Evolutionary conservation across 2,113 vertebrate species (phyloP).

Genomic region (Orycteropus afer): DNA sequence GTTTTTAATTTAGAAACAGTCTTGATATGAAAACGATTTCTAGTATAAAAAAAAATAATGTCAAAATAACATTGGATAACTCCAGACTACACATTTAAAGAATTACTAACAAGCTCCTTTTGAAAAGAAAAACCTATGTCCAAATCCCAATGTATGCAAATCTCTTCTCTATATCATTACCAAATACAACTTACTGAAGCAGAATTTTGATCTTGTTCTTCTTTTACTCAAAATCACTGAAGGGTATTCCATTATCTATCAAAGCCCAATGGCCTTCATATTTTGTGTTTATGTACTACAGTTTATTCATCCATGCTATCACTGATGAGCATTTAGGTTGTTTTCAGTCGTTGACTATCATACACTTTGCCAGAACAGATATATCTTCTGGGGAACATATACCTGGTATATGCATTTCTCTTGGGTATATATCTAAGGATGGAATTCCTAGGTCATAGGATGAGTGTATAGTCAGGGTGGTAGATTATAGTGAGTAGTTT

Average conservation of each 20-base stretch:
- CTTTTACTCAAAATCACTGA: background rate
- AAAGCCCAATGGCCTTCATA: background rate
- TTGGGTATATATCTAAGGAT: too few species aligned
- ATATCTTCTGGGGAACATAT: background rate
- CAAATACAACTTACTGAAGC: background rate
- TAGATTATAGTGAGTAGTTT: background rate
- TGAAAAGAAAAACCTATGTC: background rate
- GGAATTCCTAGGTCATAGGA: background rate
- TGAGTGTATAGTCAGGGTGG: background rate
- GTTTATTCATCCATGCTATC: background rate
- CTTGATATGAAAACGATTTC: background rate
- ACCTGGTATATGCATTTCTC: background rate
- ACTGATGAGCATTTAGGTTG: background rate
- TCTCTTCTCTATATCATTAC: background rate
- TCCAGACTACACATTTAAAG: background rate
- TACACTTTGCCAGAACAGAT: background rate
- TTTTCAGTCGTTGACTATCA: background rate
- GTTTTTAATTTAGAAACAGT: background rate
- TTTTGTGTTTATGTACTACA: background rate
- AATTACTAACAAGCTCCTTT: background rate
- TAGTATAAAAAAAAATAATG: background rate
- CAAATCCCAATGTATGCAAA: background rate
- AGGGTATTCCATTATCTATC: background rate
- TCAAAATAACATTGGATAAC: background rate
- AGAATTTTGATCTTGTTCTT: background rate